Percentiles rank a stretch among this genome's conserved stretches.
phyloP scores from a whole-genome alignment of 2,113 vertebrate species.

The Perca schrenkii region DNA sequence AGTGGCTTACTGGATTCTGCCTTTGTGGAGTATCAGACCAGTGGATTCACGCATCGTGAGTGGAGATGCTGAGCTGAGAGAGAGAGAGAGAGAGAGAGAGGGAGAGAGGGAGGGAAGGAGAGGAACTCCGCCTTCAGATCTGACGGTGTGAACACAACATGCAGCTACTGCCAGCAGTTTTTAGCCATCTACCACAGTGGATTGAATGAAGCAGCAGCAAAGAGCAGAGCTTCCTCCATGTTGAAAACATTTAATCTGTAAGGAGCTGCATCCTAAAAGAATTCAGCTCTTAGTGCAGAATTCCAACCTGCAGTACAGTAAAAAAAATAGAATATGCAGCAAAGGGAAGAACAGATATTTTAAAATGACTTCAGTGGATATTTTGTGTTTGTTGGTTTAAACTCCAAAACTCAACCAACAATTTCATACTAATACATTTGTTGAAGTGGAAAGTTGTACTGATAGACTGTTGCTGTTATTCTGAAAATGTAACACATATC shows the following conservation, averaged over 20 bases:
- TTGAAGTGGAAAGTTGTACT: background rate
- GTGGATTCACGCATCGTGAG: constrained; percentile 29
- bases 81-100: background rate
- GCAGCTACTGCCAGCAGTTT: constrained; percentile 41
- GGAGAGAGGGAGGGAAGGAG: background rate
- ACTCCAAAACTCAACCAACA: background rate
- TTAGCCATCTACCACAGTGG: background rate
- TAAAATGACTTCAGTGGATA: background rate
- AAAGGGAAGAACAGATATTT: background rate
- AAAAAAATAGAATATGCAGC: background rate
- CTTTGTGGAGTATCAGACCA: constrained; percentile 46
- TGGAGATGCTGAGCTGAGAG: constrained; percentile 42
- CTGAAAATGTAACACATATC: background rate
- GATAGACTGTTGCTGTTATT: background rate
- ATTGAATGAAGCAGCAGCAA: constrained; percentile 4
- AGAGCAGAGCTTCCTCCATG: constrained; percentile 3
- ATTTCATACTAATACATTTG: background rate
- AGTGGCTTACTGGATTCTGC: constrained; percentile 33
- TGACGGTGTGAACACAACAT: constrained; percentile 35
- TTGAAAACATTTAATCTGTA: background rate
- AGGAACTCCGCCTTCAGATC: constrained; percentile 38
- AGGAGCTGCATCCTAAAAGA: constrained; percentile 4
- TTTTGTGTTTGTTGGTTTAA: background rate
- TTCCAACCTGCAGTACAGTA: background rate
- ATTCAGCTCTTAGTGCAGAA: background rate